Evolutionary conservation across 53 echinoderm and acorn worm species (phyloP).

Genomic region (Zoroaster sp.): DNA sequence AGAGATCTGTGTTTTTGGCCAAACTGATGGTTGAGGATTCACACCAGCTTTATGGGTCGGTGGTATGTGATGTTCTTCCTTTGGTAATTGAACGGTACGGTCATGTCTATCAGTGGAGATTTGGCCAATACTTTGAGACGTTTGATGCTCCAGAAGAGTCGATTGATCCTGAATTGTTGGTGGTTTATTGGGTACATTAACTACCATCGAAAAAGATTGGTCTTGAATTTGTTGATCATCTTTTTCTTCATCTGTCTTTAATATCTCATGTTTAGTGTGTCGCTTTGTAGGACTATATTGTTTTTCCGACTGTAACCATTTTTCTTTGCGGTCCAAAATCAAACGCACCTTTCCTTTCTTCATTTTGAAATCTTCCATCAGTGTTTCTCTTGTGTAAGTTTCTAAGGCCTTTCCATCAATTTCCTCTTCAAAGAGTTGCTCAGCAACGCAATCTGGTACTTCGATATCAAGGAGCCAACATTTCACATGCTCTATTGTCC

Average conservation of each 20-base stretch:
- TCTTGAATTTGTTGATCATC: neutral
- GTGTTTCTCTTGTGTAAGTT: neutral
- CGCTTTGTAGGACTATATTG: neutral
- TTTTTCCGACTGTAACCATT: neutral
- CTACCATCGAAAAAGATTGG: no score
- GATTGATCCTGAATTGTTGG: no score
- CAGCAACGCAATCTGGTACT: neutral
- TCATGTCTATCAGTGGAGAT: no score
- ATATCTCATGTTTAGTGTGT: neutral
- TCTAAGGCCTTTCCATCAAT: conserved; percentile 23
- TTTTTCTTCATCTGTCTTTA: neutral
- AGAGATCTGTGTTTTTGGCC: no score
- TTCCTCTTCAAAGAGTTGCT: neutral
- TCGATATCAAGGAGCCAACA: neutral
- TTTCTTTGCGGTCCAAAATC: neutral
- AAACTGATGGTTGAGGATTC: neutral
- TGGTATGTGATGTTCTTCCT: neutral
- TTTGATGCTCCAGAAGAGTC: no score
- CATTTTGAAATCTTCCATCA: neutral
- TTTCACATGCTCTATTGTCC: conserved; percentile 14
- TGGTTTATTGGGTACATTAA: no score
- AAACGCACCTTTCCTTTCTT: neutral
- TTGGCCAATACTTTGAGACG: no score
- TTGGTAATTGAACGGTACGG: no score
- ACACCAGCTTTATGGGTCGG: neutral